These are phyloP conservation scores for Sanderia malayensis DNA, from an alignment of 30 jellyfish, hydroid and myxozoan species.

Conservation along the genomic window DNA sequence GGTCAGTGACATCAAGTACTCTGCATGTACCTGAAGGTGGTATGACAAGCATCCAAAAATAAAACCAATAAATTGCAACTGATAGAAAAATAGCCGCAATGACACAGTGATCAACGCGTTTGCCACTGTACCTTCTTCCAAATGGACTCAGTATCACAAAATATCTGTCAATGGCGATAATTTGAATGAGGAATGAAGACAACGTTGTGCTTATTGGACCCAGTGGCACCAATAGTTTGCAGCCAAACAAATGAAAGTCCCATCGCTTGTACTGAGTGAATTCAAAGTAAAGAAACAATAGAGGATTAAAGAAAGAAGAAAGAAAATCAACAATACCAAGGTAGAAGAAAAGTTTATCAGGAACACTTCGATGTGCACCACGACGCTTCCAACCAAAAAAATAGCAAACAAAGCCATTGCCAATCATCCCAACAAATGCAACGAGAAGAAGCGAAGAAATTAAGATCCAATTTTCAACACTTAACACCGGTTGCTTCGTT, in stretches of 20 bases:
- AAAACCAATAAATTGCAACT: slow-evolving; percentile 27
- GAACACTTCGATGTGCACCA: slow-evolving; percentile 33
- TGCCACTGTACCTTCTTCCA: slow-evolving; percentile 16
- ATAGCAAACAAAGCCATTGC: slow-evolving; percentile 39
- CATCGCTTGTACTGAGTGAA: slow-evolving; percentile 15
- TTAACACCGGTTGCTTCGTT: neutral
- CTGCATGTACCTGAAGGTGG: slow-evolving; percentile 28
- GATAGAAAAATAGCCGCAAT: slow-evolving; percentile 29
- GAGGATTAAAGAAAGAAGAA: slow-evolving; percentile 50
- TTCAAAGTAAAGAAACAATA: slow-evolving; percentile 37
- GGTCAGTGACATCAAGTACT: neutral
- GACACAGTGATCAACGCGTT: slow-evolving; percentile 25
- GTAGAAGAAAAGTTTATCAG: slow-evolving; percentile 42
- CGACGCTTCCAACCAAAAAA: slow-evolving; percentile 34
- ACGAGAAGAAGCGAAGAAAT: slow-evolving; percentile 25
- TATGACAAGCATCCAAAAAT: neutral
- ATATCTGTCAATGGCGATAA: slow-evolving; percentile 68
- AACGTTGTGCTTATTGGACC: slow-evolving; percentile 40
- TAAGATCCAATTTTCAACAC: neutral
- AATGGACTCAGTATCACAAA: slow-evolving; percentile 58
- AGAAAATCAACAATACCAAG: slow-evolving; percentile 62
- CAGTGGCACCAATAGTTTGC: slow-evolving; percentile 50
- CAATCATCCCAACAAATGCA: slow-evolving; percentile 37
- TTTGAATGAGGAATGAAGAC: slow-evolving; percentile 51
- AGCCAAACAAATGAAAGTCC: slow-evolving; percentile 68